These are phyloP conservation scores for Rhingia rostrata DNA, from an alignment of 2,888 invertebrate genomes.

Conservation along the genomic window DNA sequence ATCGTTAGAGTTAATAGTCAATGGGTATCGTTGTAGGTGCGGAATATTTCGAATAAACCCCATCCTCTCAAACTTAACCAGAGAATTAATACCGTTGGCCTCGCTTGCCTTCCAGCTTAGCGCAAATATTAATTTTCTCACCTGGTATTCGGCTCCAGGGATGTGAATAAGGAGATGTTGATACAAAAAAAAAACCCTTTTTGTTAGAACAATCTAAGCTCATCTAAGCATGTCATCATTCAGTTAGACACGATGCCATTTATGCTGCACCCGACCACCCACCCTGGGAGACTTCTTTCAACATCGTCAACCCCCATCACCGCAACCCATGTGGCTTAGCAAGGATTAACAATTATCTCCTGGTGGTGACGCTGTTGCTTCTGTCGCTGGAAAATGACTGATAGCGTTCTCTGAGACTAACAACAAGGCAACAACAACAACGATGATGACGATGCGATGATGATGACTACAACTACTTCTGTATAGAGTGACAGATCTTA, in stretches of 20 bases:
- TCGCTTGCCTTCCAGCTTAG: constrained; percentile 47
- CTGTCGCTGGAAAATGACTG: constrained; percentile 72
- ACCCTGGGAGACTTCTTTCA: not conserved
- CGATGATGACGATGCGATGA: too few relatives aligned
- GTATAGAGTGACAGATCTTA: constrained; percentile 68
- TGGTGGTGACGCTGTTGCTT: constrained; percentile 69
- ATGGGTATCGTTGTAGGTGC: constrained; percentile 14
- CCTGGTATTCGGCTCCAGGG: constrained; percentile 46
- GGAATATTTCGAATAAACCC: not conserved
- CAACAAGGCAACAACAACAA: constrained; percentile 10
- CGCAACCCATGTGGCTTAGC: constrained; percentile 50
- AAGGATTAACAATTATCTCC: constrained; percentile 66
- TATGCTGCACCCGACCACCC: constrained; percentile 48
- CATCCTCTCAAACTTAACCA: constrained; percentile 58
- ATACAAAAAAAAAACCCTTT: constrained; percentile 36
- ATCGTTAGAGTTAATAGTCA: constrained; percentile 40
- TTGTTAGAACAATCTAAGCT: constrained; percentile 70
- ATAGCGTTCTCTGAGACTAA: constrained; percentile 60
- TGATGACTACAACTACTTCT: constrained; percentile 1
- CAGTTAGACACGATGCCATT: constrained; percentile 73
- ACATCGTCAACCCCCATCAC: not conserved
- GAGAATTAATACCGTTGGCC: constrained; percentile 59
- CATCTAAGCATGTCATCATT: constrained; percentile 74
- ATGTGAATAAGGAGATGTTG: constrained; percentile 32
- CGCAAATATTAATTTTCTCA: constrained; percentile 75